Evolutionary conservation across 1,140 invertebrate genomes (phyloP).

Genomic region (Zaprionus inermis): DNA sequence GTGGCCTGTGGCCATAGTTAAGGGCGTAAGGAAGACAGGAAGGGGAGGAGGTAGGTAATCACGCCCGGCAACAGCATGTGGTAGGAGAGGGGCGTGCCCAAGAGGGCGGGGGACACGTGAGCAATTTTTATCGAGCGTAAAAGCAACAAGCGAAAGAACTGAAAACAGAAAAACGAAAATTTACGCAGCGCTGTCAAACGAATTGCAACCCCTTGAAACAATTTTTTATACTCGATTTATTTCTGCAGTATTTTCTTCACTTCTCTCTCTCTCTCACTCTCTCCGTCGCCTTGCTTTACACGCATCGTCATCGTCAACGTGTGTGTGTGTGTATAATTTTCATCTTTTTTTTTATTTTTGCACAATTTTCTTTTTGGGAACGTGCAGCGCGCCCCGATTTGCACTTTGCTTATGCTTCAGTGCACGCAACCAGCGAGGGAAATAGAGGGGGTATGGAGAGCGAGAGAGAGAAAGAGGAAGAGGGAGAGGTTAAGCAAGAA

Average conservation of each 20-base stretch:
- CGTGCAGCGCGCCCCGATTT: slow-evolving; percentile 41
- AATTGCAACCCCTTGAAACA: slow-evolving; percentile 75
- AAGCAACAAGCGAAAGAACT: slow-evolving; percentile 62
- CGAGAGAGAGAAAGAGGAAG: slow-evolving; percentile 8
- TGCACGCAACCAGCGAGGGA: slow-evolving; percentile 42
- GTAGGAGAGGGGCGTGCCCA: slow-evolving; percentile 17
- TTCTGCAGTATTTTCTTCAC: slow-evolving; percentile 27
- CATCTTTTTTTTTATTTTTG: slow-evolving; percentile 20
- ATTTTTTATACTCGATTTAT: slow-evolving; percentile 81
- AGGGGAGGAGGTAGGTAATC: slow-evolving; percentile 60
- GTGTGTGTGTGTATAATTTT: slow-evolving; percentile 20
- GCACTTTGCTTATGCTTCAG: slow-evolving; percentile 57
- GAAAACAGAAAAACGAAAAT: slow-evolving; percentile 20
- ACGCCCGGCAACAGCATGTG: slow-evolving; percentile 38
- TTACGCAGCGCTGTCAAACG: slow-evolving; percentile 65
- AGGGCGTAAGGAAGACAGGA: too few species aligned
- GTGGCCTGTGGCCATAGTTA: background rate
- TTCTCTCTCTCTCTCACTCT: too few species aligned
- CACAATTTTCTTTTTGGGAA: slow-evolving; percentile 58
- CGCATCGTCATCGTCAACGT: background rate
- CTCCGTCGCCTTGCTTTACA: slow-evolving; percentile 18
- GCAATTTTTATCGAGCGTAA: slow-evolving; percentile 74
- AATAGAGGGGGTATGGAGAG: background rate
- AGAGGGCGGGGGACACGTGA: slow-evolving; percentile 46
- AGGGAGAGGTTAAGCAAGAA: background rate